These are phyloP conservation scores for Melieria crassipennis DNA, from an alignment of 2,888 invertebrate species.

Conservation along the genomic window DNA sequence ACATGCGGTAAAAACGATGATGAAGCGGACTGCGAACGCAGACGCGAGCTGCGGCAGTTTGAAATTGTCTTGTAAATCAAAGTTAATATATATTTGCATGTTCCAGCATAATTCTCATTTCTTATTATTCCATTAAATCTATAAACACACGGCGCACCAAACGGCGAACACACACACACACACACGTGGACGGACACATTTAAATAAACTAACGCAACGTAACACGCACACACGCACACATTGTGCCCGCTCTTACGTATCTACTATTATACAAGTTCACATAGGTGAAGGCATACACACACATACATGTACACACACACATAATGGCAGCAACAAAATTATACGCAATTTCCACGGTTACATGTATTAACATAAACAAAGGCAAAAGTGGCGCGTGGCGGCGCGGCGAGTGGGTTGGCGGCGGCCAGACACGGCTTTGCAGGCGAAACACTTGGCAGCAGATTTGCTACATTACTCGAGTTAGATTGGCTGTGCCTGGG, in stretches of 20 bases:
- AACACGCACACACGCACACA: background rate
- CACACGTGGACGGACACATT: background rate
- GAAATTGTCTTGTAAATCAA: conserved; percentile 53
- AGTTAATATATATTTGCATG: conserved; percentile 61
- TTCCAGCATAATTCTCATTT: conserved; percentile 61
- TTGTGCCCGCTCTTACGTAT: background rate
- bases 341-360: conserved; percentile 1
- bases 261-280: background rate
- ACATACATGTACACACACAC: too few species aligned
- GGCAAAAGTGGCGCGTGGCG: background rate
- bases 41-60: background rate
- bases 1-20: too few species aligned
- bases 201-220: background rate
- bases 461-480: too few species aligned
- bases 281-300: background rate
- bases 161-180: background rate
- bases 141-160: background rate
- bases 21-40: too few species aligned
- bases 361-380: background rate
- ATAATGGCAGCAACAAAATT: background rate
- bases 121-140: conserved; percentile 46
- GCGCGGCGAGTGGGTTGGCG: background rate
- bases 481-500: too few species aligned
- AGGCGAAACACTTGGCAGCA: too few species aligned
- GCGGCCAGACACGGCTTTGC: background rate